phyloP scores from a whole-genome alignment of 1,140 invertebrate genomes.

The Lycorma delicatula region DNA sequence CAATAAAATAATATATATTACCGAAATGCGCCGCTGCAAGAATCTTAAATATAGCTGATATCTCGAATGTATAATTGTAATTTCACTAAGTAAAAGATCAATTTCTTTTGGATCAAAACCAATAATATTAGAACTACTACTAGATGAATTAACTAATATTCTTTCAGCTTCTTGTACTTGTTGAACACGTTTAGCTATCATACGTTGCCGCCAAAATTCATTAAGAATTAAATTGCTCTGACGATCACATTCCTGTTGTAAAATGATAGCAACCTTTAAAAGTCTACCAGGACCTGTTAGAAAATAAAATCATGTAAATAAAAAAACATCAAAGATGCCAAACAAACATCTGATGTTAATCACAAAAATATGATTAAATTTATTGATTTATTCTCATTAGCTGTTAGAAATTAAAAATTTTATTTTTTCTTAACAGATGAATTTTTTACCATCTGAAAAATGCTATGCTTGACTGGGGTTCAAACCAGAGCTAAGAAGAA shows the following conservation, averaged over 20 bases:
- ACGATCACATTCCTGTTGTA: conserved; percentile 82
- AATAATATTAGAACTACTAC: conserved; percentile 19
- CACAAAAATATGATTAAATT: background rate
- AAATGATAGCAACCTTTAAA: conserved; percentile 54
- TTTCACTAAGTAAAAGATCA: conserved; percentile 81
- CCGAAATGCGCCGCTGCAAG: conserved; percentile 11
- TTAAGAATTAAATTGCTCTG: conserved; percentile 60
- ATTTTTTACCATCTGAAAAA: too few species aligned
- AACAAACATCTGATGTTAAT: too few species aligned
- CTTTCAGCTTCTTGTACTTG: conserved; percentile 48
- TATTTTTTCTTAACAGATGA: too few species aligned
- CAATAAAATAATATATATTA: background rate
- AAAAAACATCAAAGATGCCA: too few species aligned
- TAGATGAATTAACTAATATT: conserved; percentile 29
- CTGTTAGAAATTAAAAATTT: background rate
- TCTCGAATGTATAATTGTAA: conserved; percentile 84
- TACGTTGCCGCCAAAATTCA: conserved; percentile 68
- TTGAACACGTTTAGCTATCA: conserved; percentile 57
- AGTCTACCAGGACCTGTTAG: conserved; percentile 57
- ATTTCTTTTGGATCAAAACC: conserved; percentile 73
- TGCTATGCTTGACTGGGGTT: too few species aligned
- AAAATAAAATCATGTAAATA: conserved; percentile 27
- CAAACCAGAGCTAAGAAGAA: too few species aligned
- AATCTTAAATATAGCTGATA: conserved; percentile 88
- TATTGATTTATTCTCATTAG: background rate